Evolutionary conservation across 2,797 vertebrate species (phyloP), one percentile per base, ranked within the genome.

Genomic region (Tapera naevia): DNA sequence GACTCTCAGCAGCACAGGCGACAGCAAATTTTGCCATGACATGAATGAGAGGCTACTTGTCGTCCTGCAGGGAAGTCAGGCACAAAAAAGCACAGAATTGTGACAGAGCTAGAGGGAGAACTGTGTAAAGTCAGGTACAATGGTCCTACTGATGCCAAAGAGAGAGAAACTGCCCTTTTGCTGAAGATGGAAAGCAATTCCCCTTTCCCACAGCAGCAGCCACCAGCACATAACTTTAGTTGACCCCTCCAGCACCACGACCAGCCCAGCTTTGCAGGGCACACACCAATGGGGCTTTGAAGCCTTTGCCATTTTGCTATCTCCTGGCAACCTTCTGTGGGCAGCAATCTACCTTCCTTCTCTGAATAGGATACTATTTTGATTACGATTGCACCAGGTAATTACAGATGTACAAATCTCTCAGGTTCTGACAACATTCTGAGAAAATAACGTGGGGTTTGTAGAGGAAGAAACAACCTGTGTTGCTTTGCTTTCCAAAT

Each of bases 211-310:
- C 0, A 79, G 58, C 83, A 72, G 80, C 54, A 58, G 33, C 35
- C 73, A 28, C 33, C 3, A 48, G 33, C 70, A 32, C 41, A 5
- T 8, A 25, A 25, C 75, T 53, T 46, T 45, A 65, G 58, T 73
- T 75, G 88, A 64, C 27, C 41, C 33, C 35, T 53, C 39, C 45
- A 65, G 53, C 28, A 32, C 6, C 28, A 13, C 0, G 3, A 69
- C 32, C 62, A 69, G 81, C 60, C 24, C 33, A 58, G 25, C 62
- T 72, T 27, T 0, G 0, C 56, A 48, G 35, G 78, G n/a, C 71
- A 51, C 41, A 28, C 0, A 0, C 48, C 53, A n/a, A 18, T 0
- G 0, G 7, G 50, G 32, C 65, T 80, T 0, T 6, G 17, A 41
- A 83, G 18, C 46, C 53, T 53, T 37, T 2, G 5, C 13, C 71